These are phyloP conservation scores for Ommatoiulus sabulosus DNA, from an alignment of 2,888 invertebrate genomes.

Conservation along the genomic window DNA sequence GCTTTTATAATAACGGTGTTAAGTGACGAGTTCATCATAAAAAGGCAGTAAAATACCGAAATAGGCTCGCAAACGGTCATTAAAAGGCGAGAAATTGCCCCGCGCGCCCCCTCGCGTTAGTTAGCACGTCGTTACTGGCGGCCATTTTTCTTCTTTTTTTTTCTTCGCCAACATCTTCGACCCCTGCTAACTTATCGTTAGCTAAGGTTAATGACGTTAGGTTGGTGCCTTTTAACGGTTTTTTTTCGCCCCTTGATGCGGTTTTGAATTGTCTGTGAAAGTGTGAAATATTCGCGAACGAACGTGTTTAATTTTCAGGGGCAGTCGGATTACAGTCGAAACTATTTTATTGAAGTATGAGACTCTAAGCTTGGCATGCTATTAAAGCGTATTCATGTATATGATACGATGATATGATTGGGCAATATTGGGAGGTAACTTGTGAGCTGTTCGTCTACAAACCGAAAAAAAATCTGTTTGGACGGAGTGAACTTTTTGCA, in stretches of 20 bases:
- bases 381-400: too few species aligned
- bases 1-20: constrained; percentile 1
- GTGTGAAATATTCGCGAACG: background rate
- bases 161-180: background rate
- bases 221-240: background rate
- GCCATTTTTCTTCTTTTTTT: background rate
- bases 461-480: too few species aligned
- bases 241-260: background rate
- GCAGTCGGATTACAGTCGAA: too few species aligned
- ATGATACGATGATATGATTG: too few species aligned
- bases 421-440: too few species aligned
- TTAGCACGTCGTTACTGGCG: background rate
- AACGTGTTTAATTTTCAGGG: too few species aligned
- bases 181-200: background rate
- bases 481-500: too few species aligned
- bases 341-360: too few species aligned
- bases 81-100: background rate
- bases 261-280: background rate
- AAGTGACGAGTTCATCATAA: constrained; percentile 20
- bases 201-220: constrained; percentile 14
- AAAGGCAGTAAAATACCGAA: background rate
- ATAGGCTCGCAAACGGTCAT: background rate
- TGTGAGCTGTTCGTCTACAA: too few species aligned
- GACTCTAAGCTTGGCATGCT: too few species aligned
- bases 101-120: background rate